Evolutionary conservation across 1,140 invertebrate genomes (phyloP), one percentile per base, ranked within the genome.

Genomic region (Drosophila subobscura): DNA sequence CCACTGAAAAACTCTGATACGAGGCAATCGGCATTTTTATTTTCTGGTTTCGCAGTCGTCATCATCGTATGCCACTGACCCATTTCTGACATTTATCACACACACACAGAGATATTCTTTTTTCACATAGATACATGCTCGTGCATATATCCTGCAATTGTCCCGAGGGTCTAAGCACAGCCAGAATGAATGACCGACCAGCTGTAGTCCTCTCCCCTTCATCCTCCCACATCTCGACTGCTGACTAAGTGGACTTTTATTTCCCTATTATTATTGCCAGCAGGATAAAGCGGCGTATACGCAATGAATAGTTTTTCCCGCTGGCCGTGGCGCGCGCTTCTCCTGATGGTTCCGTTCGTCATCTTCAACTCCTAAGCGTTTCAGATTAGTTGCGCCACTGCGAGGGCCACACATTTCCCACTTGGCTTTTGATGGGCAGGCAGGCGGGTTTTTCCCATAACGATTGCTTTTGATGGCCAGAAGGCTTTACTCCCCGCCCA

Each of bases 11-110:
- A 63, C 53, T 52, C 65, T 67, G 72, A 76, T 75, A 72, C 54
- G 53, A 53, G 10, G 41, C 51, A 68, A 80, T 80, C 78, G 77
- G 53, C 66, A 44, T 61, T 76, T 54, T 41, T 54, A 59, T 72
- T 64, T 65, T 10, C 50, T 52, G 45, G 20, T 50, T 33, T 66
- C 16, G 53, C 58, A 58, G 59, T 40, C 66, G 33, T 79, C 70
- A 65, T 51, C 60, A 61, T 53, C 60, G 29, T 52, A 16, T 66
- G 54, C 58, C 46, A 58, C 56, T 85, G 81, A 86, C 81, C 81
- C 65, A 85, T 54, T 71, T 86, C 66, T 27, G 46, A 29, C 81
- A 86, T 72, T 78, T 86, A 78, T 88, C 77, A 81, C 68, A 74
- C 27, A 44, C 10, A 29, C 8, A 52, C 14, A 68, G 27, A 25